Percentiles rank a stretch among this genome's conserved stretches.
Evolutionary conservation across 2,888 invertebrate genomes (phyloP).

Genomic region (Campoplex nolae): DNA sequence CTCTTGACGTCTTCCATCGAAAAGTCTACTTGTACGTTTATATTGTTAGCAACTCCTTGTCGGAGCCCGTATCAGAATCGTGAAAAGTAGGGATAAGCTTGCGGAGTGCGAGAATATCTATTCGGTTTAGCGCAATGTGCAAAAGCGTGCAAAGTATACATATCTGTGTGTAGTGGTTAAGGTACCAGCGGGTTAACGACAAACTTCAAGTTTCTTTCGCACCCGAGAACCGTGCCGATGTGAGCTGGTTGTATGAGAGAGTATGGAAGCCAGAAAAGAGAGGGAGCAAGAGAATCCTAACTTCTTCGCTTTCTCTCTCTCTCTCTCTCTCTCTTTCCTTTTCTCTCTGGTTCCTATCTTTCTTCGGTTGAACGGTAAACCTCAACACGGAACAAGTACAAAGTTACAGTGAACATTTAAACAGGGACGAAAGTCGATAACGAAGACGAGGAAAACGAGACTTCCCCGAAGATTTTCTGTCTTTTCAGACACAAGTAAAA

Average conservation of each 20-base stretch:
- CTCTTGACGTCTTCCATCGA: not conserved
- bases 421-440: conserved; percentile 60
- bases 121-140: conserved; percentile 17
- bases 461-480: conserved; percentile 52
- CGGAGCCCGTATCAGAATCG: conserved; percentile 43
- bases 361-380: conserved; percentile 55
- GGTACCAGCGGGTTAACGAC: conserved; percentile 42
- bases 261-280: conserved; percentile 18
- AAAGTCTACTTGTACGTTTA: not conserved
- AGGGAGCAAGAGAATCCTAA: conserved; percentile 22
- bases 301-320: conserved; percentile 32
- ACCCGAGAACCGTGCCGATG: conserved; percentile 30
- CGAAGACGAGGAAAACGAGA: conserved; percentile 30
- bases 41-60: conserved; percentile 15
- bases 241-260: conserved; percentile 21
- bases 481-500: not conserved
- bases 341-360: conserved; percentile 5
- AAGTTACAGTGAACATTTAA: conserved; percentile 60
- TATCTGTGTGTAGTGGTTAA: conserved; percentile 10
- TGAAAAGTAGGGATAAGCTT: conserved; percentile 24
- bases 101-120: conserved; percentile 16
- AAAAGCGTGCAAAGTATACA: conserved; percentile 29
- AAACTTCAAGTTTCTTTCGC: conserved; percentile 64
- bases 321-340: conserved; percentile 18
- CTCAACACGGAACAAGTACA: conserved; percentile 55